Evolutionary conservation across 2,113 vertebrate genomes (phyloP).

Genomic region (Sisor rabdophorus): DNA sequence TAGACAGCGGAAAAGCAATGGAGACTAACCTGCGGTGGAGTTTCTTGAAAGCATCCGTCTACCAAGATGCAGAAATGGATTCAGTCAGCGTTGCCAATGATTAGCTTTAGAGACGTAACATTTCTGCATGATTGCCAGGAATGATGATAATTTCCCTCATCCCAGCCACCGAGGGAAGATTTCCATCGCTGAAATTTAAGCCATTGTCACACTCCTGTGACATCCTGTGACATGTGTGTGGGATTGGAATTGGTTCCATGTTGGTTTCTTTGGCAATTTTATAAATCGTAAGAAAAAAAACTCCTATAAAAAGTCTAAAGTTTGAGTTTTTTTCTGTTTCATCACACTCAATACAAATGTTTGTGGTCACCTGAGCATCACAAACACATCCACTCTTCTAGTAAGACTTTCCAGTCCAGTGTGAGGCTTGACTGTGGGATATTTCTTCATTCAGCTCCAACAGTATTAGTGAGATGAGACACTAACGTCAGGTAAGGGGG

Average conservation of each 20-base stretch:
- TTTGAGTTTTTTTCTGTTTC: too few species aligned
- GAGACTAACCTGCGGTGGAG: background rate
- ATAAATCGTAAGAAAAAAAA: constrained; percentile 4
- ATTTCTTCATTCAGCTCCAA: too few species aligned
- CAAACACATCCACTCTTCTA: too few species aligned
- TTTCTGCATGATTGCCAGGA: constrained; percentile 24
- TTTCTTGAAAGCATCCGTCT: constrained; percentile 11
- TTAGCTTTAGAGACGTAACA: constrained; percentile 12
- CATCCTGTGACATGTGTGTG: too few species aligned
- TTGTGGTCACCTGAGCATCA: too few species aligned
- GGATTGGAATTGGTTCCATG: constrained; percentile 14
- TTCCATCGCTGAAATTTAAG: background rate
- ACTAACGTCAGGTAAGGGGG: too few species aligned
- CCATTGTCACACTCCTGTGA: constrained; percentile 25
- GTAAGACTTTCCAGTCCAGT: too few species aligned
- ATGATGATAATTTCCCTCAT: constrained; percentile 30
- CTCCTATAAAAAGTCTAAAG: background rate
- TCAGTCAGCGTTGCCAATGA: background rate
- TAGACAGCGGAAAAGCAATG: background rate
- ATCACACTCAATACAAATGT: too few species aligned
- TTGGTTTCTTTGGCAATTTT: background rate
- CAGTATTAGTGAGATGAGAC: too few species aligned
- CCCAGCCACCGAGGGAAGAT: background rate
- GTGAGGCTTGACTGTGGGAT: too few species aligned
- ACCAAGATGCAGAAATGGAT: background rate